Evolutionary conservation across 2,888 invertebrate genomes (phyloP).

Genomic region (Stenoptilia bipunctidactyla): DNA sequence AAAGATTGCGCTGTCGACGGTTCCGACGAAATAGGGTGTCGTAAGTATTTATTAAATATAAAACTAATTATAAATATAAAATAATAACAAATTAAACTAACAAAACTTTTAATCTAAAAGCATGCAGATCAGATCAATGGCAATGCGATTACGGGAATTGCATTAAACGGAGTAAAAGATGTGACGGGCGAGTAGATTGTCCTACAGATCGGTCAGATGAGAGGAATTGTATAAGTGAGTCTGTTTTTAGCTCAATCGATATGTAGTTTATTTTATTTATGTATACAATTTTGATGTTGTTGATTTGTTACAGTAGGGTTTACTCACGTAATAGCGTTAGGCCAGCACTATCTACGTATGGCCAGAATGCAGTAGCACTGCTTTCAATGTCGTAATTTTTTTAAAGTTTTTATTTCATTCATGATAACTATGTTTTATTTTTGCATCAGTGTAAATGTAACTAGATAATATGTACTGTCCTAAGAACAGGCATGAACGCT

Average conservation of each 20-base stretch:
- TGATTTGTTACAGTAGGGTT: too few species aligned
- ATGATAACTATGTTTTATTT: too few species aligned
- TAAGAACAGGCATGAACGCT: too few species aligned
- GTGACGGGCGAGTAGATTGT: constrained; percentile 80
- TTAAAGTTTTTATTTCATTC: too few species aligned
- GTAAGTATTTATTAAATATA: constrained; percentile 53
- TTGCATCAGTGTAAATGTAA: too few species aligned
- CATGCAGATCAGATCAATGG: constrained; percentile 78
- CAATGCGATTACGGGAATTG: constrained; percentile 81
- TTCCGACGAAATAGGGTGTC: constrained; percentile 74
- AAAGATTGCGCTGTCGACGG: constrained; percentile 78
- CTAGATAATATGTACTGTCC: too few species aligned
- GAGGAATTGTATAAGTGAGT: constrained; percentile 74
- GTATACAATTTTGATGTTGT: too few species aligned
- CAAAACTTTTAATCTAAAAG: constrained; percentile 36
- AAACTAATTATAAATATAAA: neutral
- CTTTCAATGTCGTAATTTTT: neutral
- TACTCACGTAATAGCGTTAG: too few species aligned
- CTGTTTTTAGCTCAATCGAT: too few species aligned
- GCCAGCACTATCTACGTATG: too few species aligned
- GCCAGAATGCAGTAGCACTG: neutral
- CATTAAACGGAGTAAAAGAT: constrained; percentile 70
- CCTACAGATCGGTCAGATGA: constrained; percentile 80
- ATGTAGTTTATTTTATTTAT: too few species aligned
- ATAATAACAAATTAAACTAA: neutral